Percentiles rank a stretch among this genome's conserved stretches.
These are phyloP conservation scores for Corapipo altera DNA, from an alignment of 2,113 vertebrate genomes.

Conservation along the genomic window DNA sequence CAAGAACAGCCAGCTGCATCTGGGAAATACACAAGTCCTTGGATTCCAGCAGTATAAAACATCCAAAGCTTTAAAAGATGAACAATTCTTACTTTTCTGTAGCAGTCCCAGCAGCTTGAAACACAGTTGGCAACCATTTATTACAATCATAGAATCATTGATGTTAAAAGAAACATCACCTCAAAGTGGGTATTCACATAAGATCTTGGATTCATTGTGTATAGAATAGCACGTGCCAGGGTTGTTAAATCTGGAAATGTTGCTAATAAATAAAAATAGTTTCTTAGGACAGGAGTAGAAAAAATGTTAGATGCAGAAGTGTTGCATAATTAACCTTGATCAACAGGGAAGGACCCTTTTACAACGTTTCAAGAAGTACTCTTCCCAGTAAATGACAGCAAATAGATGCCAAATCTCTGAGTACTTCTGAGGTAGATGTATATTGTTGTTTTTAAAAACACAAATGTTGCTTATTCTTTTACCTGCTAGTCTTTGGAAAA, in stretches of 20 bases:
- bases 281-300: neutral
- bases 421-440: neutral
- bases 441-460: neutral
- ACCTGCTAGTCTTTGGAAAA: neutral
- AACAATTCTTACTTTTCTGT: neutral
- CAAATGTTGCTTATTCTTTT: neutral
- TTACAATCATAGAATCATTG: neutral
- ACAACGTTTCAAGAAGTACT: neutral
- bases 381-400: neutral
- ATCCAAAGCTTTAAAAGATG: neutral
- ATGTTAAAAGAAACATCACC: neutral
- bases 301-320: neutral
- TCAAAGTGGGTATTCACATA: neutral
- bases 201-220: neutral
- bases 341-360: neutral
- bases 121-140: neutral
- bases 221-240: neutral
- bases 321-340: neutral
- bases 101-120: neutral
- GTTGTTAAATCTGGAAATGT: neutral
- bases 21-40: neutral
- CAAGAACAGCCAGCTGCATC: neutral
- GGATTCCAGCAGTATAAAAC: neutral
- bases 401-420: neutral
- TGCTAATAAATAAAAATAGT: neutral